These are phyloP conservation scores for Bombus waltoni DNA, from an alignment of 1,140 invertebrate genomes.

Conservation along the genomic window DNA sequence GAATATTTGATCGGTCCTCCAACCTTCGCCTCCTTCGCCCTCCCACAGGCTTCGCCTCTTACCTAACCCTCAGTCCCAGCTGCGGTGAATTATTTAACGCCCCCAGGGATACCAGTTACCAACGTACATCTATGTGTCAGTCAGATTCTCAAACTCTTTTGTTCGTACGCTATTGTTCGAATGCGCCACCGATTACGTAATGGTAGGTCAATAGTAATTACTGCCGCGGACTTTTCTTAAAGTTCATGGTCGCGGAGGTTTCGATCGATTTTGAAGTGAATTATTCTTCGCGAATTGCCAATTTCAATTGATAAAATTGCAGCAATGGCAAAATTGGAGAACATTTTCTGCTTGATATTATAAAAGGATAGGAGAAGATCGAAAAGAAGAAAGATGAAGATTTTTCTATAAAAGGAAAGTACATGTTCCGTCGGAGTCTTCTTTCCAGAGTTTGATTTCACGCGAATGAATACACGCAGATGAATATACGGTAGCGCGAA, in stretches of 20 bases:
- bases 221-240: too few relatives aligned
- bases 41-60: constrained; percentile 69
- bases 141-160: constrained; percentile 70
- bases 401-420: too few relatives aligned
- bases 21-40: constrained; percentile 73
- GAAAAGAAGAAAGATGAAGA: neutral
- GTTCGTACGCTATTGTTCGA: constrained; percentile 43
- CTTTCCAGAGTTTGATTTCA: neutral
- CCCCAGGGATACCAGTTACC: constrained; percentile 76
- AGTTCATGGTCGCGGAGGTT: neutral
- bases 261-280: neutral
- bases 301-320: neutral
- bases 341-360: neutral
- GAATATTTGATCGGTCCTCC: constrained; percentile 82
- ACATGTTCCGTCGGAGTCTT: too few relatives aligned
- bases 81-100: constrained; percentile 82
- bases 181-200: constrained; percentile 36
- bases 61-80: constrained; percentile 76
- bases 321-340: neutral
- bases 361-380: neutral
- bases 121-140: constrained; percentile 67
- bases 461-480: neutral
- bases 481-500: neutral
- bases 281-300: neutral
- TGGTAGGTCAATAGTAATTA: neutral